Evolutionary conservation across 1,140 invertebrate species (phyloP).

Genomic region (Drosophila asahinai): DNA sequence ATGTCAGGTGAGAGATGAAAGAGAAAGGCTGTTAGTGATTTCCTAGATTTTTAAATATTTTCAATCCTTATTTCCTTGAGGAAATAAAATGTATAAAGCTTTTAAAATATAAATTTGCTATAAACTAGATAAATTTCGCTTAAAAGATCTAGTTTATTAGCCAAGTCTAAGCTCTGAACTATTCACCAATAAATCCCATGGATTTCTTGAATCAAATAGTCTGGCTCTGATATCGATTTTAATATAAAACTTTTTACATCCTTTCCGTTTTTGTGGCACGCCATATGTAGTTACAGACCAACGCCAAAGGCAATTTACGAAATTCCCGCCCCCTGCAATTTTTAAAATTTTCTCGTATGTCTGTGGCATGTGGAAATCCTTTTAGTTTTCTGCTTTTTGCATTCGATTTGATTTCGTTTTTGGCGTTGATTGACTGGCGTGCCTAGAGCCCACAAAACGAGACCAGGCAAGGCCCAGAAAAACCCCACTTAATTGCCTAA

Average conservation of each 20-base stretch:
- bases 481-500: constrained; percentile 62
- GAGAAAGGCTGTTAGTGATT: constrained; percentile 24
- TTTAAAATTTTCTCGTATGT: constrained; percentile 53
- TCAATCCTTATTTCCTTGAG: not conserved
- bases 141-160: too few relatives aligned
- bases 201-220: too few relatives aligned
- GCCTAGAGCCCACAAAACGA: constrained; percentile 40
- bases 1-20: constrained; percentile 3
- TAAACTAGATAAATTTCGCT: too few relatives aligned
- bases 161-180: too few relatives aligned
- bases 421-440: constrained; percentile 68
- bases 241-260: constrained; percentile 17
- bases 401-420: constrained; percentile 72
- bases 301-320: constrained; percentile 9
- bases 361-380: constrained; percentile 61
- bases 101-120: too few relatives aligned
- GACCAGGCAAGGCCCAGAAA: constrained; percentile 16
- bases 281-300: constrained; percentile 1
- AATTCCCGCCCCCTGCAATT: constrained; percentile 30
- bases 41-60: not conserved
- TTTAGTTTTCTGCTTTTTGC: constrained; percentile 25
- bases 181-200: not conserved
- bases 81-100: too few relatives aligned
- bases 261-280: constrained; percentile 5
- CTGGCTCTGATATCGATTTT: too few relatives aligned